Conservation (phyloP, 2,888 invertebrate genomes). For the Lasioglossum malachurum region DNA sequence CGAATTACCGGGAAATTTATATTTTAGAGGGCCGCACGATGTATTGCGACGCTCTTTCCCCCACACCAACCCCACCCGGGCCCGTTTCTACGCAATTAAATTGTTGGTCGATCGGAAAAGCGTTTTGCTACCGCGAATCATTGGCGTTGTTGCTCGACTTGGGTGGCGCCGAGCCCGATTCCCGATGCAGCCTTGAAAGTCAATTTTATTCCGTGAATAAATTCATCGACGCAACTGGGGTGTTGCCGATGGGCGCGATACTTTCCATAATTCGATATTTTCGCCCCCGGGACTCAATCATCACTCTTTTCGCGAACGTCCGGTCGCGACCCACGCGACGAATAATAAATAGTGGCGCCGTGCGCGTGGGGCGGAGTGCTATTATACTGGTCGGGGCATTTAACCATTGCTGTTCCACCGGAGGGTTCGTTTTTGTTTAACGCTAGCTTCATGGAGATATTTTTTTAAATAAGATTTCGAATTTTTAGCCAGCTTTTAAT, state of each 20-base stretch:
- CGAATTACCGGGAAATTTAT: slow-evolving; percentile 38
- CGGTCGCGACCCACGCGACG: not conserved
- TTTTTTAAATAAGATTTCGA: no score
- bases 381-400: not conserved
- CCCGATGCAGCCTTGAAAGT: not conserved
- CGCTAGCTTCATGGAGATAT: not conserved
- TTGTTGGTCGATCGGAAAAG: not conserved
- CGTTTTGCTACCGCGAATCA: not conserved
- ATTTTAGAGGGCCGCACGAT: not conserved
- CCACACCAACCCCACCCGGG: not conserved
- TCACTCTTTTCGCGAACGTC: not conserved
- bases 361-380: not conserved
- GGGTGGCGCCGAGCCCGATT: not conserved
- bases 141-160: slow-evolving; percentile 2
- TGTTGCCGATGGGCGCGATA: not conserved
- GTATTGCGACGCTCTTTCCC: not conserved
- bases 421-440: not conserved
- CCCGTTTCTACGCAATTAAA: slow-evolving; percentile 10
- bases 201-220: slow-evolving; percentile 9
- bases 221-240: not conserved
- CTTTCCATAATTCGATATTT: slow-evolving; percentile 16
- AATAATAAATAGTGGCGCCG: slow-evolving; percentile 1
- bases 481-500: no score
- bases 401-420: not conserved
- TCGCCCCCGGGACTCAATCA: not conserved